Percentiles rank a stretch among this genome's conserved stretches.
phyloP scores from a whole-genome alignment of 2,888 invertebrate genomes.

The Oligia fasciuncula region DNA sequence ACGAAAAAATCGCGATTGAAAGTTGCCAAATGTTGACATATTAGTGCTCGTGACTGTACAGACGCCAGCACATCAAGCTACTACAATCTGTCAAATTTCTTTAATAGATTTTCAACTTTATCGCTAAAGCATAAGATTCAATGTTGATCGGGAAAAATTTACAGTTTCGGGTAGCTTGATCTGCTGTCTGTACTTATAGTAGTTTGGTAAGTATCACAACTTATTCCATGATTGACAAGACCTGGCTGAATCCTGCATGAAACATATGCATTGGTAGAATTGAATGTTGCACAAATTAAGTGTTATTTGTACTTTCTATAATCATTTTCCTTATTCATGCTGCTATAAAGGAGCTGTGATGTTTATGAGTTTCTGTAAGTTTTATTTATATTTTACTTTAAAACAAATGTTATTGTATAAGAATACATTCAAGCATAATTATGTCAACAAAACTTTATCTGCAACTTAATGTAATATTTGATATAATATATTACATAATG shows the following conservation, averaged over 20 bases:
- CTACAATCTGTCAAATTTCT: no score
- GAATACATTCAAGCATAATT: neutral
- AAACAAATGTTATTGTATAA: neutral
- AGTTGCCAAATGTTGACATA: no score
- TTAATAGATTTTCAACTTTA: no score
- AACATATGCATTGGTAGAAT: neutral
- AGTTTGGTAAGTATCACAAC: neutral
- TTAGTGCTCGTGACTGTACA: no score
- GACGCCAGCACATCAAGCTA: no score
- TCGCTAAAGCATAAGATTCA: no score
- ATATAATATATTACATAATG: neutral
- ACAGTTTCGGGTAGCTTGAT: no score
- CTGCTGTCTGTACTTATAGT: neutral
- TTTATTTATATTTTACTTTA: conserved; percentile 24
- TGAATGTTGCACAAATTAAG: neutral
- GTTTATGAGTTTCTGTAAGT: conserved; percentile 87
- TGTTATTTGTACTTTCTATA: conserved; percentile 36
- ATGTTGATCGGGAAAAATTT: no score
- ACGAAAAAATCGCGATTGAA: no score
- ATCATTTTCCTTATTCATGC: conserved; percentile 70
- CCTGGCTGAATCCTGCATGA: conserved; percentile 7
- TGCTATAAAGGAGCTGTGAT: conserved; percentile 82
- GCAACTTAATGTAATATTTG: neutral
- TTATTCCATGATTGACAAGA: neutral
- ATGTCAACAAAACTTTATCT: neutral